These are phyloP conservation scores for Pygoscelis adeliae DNA, from an alignment of 2,113 vertebrate species.

Conservation along the genomic window DNA sequence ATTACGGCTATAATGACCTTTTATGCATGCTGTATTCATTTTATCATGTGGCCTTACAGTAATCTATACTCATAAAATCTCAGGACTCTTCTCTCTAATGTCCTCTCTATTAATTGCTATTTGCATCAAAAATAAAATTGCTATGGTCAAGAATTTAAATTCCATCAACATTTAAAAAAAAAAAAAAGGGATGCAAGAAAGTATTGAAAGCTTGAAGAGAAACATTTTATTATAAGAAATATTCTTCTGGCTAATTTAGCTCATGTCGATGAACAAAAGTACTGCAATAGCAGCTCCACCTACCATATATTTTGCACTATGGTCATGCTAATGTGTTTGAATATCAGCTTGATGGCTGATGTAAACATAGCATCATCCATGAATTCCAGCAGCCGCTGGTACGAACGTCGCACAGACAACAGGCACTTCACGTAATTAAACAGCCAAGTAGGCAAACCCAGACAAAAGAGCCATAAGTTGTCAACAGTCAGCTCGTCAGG, in stretches of 20 bases:
- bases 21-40: background rate
- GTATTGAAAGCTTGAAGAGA: background rate
- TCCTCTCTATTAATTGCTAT: slow-evolving; percentile 42
- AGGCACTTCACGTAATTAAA: slow-evolving; percentile 57
- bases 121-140: slow-evolving; percentile 3
- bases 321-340: background rate
- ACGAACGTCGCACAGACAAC: background rate
- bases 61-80: slow-evolving; percentile 35
- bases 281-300: background rate
- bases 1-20: slow-evolving; percentile 12
- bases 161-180: background rate
- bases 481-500: background rate
- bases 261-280: background rate
- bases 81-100: background rate
- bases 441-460: slow-evolving; percentile 55
- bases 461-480: slow-evolving; percentile 26
- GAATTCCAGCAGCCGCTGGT: background rate
- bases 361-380: background rate
- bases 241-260: background rate
- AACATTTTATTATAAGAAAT: background rate
- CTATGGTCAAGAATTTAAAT: background rate
- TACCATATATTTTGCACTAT: background rate
- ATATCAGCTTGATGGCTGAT: background rate
- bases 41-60: slow-evolving; percentile 25
- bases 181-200: background rate